phyloP scores from a whole-genome alignment of 2,113 vertebrate species.

The Plectropomus leopardus region DNA sequence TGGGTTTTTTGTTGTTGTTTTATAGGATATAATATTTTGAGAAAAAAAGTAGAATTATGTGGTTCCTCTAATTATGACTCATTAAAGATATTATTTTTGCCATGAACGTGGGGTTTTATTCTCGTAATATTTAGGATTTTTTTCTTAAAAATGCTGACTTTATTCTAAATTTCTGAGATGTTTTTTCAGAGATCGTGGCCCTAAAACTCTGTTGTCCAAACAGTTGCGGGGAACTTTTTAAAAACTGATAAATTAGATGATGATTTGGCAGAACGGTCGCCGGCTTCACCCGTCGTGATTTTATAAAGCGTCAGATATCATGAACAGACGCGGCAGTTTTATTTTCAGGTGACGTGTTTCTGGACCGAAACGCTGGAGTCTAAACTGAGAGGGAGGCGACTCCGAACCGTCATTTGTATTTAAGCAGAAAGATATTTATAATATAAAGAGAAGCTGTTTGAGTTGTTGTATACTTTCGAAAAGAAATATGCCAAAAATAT shows the following conservation, averaged over 20 bases:
- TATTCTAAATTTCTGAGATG: neutral
- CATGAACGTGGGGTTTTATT: neutral
- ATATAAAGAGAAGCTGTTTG: slow-evolving; percentile 55
- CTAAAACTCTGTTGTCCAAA: neutral
- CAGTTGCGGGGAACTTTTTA: neutral
- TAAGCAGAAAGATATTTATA: slow-evolving; percentile 69
- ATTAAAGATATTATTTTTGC: no score
- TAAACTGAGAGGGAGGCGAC: slow-evolving; percentile 5
- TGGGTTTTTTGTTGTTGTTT: no score
- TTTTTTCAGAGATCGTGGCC: neutral
- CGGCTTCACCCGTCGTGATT: no score
- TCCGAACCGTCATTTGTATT: slow-evolving; percentile 58
- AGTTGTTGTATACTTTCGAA: slow-evolving; percentile 58
- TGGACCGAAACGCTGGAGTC: slow-evolving; percentile 31
- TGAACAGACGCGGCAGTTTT: no score
- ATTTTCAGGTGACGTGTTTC: slow-evolving; percentile 35
- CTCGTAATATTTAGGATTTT: neutral
- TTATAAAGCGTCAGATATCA: no score
- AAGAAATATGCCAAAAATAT: slow-evolving; percentile 62
- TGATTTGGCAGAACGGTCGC: neutral
- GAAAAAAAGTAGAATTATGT: no score
- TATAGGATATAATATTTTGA: no score
- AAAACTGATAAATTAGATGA: neutral
- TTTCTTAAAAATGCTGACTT: neutral
- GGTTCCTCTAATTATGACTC: no score